Conservation (phyloP, 2,888 invertebrate species). For the Drosophila antonietae region DNA sequence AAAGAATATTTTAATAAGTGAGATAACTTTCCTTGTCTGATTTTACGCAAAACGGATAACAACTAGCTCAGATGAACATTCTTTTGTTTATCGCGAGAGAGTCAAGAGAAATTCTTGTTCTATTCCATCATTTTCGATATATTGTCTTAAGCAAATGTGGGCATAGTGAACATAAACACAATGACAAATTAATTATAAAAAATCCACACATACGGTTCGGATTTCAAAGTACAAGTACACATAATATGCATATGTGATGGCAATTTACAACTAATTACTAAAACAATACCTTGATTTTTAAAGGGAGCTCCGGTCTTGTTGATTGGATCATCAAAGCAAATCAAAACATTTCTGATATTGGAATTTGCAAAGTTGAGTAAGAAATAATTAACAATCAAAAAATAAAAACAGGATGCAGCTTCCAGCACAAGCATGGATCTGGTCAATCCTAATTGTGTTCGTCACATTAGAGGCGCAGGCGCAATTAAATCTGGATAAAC, state of each 20-base stretch:
- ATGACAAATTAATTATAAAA: constrained; percentile 53
- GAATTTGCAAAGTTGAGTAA: constrained; percentile 11
- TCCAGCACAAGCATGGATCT: constrained; percentile 25
- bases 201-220: constrained; percentile 20
- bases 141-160: constrained; percentile 21
- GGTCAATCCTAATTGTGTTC: constrained; percentile 24
- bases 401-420: constrained; percentile 36
- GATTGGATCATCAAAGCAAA: constrained; percentile 7
- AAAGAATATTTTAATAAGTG: not conserved
- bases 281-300: constrained; percentile 12
- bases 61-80: constrained; percentile 6
- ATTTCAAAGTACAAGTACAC: constrained; percentile 48
- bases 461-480: constrained; percentile 28
- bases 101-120: constrained; percentile 12
- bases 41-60: not conserved
- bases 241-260: constrained; percentile 9
- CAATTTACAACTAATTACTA: constrained; percentile 22
- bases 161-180: constrained; percentile 46
- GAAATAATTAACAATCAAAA: constrained; percentile 26
- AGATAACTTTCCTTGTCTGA: not conserved
- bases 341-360: constrained; percentile 13
- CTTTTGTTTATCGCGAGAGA: not conserved
- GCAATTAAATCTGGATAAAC: constrained; percentile 54
- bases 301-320: constrained; percentile 19
- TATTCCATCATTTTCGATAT: constrained; percentile 34